These are phyloP conservation scores for Ardeotis arabs DNA, from an alignment of 2,113 vertebrate species.

Conservation along the genomic window DNA sequence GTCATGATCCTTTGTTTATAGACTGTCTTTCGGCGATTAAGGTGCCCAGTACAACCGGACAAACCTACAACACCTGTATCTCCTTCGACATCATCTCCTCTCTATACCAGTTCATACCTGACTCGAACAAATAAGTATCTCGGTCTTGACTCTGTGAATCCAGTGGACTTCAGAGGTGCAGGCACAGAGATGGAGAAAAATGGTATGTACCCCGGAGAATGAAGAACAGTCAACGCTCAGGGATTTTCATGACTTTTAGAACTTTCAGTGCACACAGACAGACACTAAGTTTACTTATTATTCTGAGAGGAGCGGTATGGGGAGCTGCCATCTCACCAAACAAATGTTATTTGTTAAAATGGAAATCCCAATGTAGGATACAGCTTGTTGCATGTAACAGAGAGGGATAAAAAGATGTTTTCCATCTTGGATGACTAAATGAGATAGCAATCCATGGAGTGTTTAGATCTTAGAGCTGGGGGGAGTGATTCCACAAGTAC, in stretches of 20 bases:
- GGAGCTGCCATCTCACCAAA: background rate
- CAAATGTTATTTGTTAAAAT: background rate
- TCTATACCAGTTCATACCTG: constrained; percentile 67
- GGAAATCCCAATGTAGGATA: background rate
- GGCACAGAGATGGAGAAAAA: constrained; percentile 75
- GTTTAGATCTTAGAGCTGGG: background rate
- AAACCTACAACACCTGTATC: constrained; percentile 65
- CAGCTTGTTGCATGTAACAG: background rate
- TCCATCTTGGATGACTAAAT: background rate
- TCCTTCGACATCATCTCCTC: constrained; percentile 65
- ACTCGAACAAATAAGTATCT: constrained; percentile 58
- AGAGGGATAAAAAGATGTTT: background rate
- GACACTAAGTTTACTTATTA: background rate
- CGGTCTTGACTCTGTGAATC: constrained; percentile 58
- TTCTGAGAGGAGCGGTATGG: background rate
- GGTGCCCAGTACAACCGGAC: constrained; percentile 58
- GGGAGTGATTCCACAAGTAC: background rate
- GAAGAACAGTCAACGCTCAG: background rate
- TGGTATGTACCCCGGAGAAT: constrained; percentile 58
- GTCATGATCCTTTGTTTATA: constrained; percentile 30
- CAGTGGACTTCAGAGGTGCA: constrained; percentile 64
- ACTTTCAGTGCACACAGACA: background rate
- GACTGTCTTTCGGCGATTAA: constrained; percentile 72
- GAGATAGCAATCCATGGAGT: background rate
- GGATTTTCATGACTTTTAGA: background rate